phyloP scores from a whole-genome alignment of 2,113 vertebrate species.

The Nothocercus nigrocapillus region DNA sequence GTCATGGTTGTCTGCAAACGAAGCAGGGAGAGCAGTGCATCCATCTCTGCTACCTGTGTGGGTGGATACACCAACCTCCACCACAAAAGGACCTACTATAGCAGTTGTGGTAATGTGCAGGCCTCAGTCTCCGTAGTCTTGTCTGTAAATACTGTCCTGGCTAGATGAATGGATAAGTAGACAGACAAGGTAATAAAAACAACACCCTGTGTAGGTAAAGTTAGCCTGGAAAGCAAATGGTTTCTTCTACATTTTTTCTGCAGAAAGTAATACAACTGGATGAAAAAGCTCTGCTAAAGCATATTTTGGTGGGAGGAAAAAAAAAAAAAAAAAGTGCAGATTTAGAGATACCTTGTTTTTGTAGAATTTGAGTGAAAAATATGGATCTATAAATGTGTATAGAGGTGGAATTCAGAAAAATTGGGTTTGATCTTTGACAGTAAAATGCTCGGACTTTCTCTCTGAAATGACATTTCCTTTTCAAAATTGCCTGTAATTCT shows the following conservation, averaged over 20 bases:
- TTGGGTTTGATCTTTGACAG: neutral
- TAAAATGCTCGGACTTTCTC: neutral
- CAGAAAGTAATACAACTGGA: neutral
- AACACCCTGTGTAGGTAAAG: accelerated
- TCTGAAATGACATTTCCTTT: accelerated
- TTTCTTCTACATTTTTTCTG: neutral
- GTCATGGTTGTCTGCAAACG: neutral
- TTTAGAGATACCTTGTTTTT: neutral
- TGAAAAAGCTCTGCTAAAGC: neutral
- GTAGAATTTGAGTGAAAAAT: neutral
- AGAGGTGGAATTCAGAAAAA: neutral
- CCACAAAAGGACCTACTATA: neutral
- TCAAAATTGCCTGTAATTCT: neutral
- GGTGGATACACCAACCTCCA: neutral
- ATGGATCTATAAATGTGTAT: neutral
- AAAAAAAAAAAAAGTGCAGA: neutral
- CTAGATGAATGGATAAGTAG: neutral
- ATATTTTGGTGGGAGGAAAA: neutral
- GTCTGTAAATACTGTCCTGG: neutral
- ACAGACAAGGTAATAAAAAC: neutral
- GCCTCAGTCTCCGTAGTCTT: neutral
- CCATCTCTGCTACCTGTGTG: neutral
- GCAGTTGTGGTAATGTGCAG: neutral
- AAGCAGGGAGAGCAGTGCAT: neutral
- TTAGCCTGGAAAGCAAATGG: neutral